These are phyloP conservation scores for Andrena marginata DNA, from an alignment of 2,888 invertebrate species.

Conservation along the genomic window DNA sequence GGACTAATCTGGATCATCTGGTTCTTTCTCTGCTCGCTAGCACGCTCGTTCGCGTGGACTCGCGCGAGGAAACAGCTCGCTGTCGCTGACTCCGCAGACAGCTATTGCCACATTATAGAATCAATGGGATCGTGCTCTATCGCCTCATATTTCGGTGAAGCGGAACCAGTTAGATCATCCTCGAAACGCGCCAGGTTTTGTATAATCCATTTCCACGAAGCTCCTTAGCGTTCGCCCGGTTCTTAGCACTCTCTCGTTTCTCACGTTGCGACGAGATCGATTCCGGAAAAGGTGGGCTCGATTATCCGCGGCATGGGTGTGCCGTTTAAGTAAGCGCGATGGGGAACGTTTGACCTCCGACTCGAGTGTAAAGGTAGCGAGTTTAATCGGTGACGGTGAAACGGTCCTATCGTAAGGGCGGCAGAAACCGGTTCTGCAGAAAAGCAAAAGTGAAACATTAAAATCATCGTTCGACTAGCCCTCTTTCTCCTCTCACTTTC, in stretches of 20 bases:
- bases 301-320: not conserved
- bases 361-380: slow-evolving; percentile 7
- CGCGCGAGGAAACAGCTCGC: not conserved
- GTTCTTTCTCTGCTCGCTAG: slow-evolving; percentile 25
- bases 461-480: slow-evolving; percentile 73
- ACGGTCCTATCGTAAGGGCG: slow-evolving; percentile 27
- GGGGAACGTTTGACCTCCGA: not conserved
- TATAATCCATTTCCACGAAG: too few species aligned
- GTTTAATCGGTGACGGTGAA: slow-evolving; percentile 17
- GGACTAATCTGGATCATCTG: slow-evolving; percentile 66
- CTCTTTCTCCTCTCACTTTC: slow-evolving; percentile 80
- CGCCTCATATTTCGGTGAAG: too few species aligned
- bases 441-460: slow-evolving; percentile 81
- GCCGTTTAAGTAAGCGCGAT: not conserved
- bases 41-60: slow-evolving; percentile 12
- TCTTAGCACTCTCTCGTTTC: not conserved
- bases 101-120: not conserved
- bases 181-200: too few species aligned
- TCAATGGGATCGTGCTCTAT: not conserved
- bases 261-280: not conserved
- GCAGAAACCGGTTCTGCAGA: slow-evolving; percentile 70
- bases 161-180: too few species aligned
- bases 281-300: not conserved
- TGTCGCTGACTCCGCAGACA: not conserved
- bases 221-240: too few species aligned